phyloP scores from a whole-genome alignment of 2,797 vertebrate genomes.

The Xerus rutilus region DNA sequence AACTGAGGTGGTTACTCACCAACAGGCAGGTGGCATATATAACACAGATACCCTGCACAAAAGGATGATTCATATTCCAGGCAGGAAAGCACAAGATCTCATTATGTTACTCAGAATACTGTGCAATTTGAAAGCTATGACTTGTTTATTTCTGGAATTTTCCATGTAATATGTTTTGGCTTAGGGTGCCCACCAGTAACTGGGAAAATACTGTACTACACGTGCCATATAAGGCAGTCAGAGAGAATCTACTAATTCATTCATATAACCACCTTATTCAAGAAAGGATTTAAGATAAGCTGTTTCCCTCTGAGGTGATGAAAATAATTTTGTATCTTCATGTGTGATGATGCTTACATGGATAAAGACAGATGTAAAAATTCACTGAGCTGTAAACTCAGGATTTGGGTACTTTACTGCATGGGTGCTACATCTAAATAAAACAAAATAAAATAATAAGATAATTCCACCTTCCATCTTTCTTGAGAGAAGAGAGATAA shows the following conservation, averaged over 20 bases:
- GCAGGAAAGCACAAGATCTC: neutral
- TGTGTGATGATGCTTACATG: neutral
- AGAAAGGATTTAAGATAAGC: slow-evolving; percentile 37
- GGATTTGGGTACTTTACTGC: neutral
- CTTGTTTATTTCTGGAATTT: neutral
- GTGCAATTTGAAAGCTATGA: neutral
- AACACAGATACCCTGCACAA: neutral
- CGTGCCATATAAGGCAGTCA: neutral
- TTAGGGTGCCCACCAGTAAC: neutral
- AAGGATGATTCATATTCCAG: neutral
- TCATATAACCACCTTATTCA: neutral
- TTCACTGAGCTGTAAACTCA: neutral
- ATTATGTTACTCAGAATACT: neutral
- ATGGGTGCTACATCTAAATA: neutral
- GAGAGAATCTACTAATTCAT: neutral
- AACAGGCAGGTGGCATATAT: neutral
- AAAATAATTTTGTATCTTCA: slow-evolving; percentile 9
- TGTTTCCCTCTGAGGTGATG: neutral
- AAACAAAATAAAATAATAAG: slow-evolving; percentile 9
- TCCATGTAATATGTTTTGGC: neutral
- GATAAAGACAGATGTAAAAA: neutral
- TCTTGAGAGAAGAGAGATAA: neutral
- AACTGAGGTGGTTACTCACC: neutral
- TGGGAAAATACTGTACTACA: neutral
- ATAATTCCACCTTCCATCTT: neutral